These are phyloP conservation scores for Pagrus major DNA, from an alignment of 2,113 vertebrate species.

Conservation along the genomic window DNA sequence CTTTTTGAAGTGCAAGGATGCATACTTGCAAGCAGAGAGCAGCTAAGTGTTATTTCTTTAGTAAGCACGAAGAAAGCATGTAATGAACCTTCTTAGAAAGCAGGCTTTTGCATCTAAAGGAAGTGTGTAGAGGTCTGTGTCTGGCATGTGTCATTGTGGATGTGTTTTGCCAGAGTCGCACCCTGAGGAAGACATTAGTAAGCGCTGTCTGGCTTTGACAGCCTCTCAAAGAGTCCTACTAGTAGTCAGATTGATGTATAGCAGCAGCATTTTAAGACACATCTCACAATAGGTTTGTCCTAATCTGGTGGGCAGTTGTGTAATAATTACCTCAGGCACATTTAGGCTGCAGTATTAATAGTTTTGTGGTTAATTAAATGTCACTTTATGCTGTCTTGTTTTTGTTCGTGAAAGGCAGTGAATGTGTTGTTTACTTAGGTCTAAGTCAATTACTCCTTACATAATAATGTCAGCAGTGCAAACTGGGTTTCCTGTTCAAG, in stretches of 20 bases:
- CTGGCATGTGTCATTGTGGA: slow-evolving; percentile 78
- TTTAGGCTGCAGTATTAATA: slow-evolving; percentile 7
- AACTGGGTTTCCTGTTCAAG: slow-evolving; percentile 3
- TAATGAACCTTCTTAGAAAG: slow-evolving; percentile 35
- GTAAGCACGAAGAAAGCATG: slow-evolving; percentile 5
- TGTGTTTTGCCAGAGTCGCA: slow-evolving; percentile 51
- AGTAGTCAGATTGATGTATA: background rate
- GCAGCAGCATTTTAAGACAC: slow-evolving; percentile 73
- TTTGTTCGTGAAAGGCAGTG: slow-evolving; percentile 18
- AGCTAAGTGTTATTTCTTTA: background rate
- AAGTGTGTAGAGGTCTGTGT: slow-evolving; percentile 65
- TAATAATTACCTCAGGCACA: slow-evolving; percentile 35
- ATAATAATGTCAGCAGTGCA: background rate
- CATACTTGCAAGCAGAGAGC: background rate
- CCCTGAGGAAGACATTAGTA: slow-evolving; percentile 50
- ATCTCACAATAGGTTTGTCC: slow-evolving; percentile 42
- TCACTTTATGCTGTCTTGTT: slow-evolving; percentile 34
- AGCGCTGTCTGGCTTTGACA: slow-evolving; percentile 79
- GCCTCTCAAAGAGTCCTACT: slow-evolving; percentile 53
- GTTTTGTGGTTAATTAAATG: slow-evolving; percentile 51
- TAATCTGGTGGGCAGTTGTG: slow-evolving; percentile 20
- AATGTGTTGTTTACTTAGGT: slow-evolving; percentile 5
- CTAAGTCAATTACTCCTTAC: background rate
- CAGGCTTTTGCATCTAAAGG: slow-evolving; percentile 16
- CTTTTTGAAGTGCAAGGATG: background rate